Evolutionary conservation across 1,140 invertebrate species (phyloP).

Genomic region (Zaprionus inermis): DNA sequence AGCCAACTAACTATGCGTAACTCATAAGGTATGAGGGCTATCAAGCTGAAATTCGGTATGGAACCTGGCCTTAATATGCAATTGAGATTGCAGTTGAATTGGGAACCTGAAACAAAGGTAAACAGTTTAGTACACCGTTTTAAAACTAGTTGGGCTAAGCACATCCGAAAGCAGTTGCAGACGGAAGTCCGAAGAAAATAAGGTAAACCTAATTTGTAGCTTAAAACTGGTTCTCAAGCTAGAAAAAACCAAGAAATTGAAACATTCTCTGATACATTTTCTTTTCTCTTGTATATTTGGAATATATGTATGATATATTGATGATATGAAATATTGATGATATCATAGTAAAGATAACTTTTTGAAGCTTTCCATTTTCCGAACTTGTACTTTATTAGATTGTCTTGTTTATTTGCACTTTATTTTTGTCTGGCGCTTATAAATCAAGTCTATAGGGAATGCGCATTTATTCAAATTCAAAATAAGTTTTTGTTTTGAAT

Average conservation of each 20-base stretch:
- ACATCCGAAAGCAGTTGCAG: not conserved
- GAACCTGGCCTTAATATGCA: not conserved
- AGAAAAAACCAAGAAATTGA: not conserved
- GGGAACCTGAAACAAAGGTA: not conserved
- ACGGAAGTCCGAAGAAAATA: not conserved
- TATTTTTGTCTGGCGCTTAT: not conserved
- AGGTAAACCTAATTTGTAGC: not conserved
- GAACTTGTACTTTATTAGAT: not conserved
- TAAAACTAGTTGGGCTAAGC: not conserved
- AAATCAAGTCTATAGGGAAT: not conserved
- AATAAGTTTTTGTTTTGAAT: not conserved
- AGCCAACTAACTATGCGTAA: not conserved
- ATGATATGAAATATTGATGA: not conserved
- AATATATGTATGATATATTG: not conserved
- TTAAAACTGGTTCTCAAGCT: not conserved
- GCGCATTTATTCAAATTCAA: not conserved
- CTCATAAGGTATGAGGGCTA: not conserved
- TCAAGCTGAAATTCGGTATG: constrained; percentile 4
- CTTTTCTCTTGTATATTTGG: not conserved
- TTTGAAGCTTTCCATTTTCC: no score
- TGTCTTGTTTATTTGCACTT: not conserved
- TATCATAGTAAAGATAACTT: no score
- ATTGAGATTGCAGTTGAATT: not conserved
- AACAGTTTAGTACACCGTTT: not conserved
- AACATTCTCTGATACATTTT: not conserved